Evolutionary conservation across 2,888 invertebrate genomes (phyloP), one percentile per base, ranked within the genome.

Genomic region (Agrotis clavis): DNA sequence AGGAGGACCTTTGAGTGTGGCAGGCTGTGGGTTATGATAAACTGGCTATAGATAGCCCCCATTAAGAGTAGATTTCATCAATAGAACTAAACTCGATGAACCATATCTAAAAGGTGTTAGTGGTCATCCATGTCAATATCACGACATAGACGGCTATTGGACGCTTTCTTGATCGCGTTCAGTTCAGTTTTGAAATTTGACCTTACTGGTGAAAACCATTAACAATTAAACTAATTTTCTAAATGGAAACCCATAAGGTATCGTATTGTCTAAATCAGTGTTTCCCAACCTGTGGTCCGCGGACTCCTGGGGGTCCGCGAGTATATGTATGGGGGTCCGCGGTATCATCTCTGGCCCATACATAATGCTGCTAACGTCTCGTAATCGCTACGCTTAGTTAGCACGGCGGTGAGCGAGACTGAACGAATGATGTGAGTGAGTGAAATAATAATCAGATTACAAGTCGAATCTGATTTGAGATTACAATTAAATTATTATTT

Each of bases 1-100:
- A 21, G 63, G 47, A 66, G 41, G 35, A 63, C 67, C 65, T 73
- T 60, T 70, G n/a, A 51, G 45, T 61, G 54, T 45, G n/a, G 45
- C 50, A 59, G 48, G 35, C 18, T 62, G 30, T 57, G 13, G 47
- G 19, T 54, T 35, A 53, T 56, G 21, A 51, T 63, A 41, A 65
- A 21, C 51, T 53, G n/a, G 56, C 19, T 60, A 41, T 51, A 16
- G 1, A 25, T n/a, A 14, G 11, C 14, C 19, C 7, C 18, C 19
- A 50, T 74, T 50, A 18, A 21, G 14, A 35, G 35, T 4, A 4
- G 57, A n/a, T 19, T 35, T 35, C n/a, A 14, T 6, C n/a, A 57
- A 35, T 35, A 3, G 35, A n/a, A 57, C 14, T 57, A 4, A 19
- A 19, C 57, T 14, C 6, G n/a, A 57, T 57, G 3, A 19, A 0